phyloP scores from a whole-genome alignment of 64 coral and sea anemone genomes.

The Porites australiensis region DNA sequence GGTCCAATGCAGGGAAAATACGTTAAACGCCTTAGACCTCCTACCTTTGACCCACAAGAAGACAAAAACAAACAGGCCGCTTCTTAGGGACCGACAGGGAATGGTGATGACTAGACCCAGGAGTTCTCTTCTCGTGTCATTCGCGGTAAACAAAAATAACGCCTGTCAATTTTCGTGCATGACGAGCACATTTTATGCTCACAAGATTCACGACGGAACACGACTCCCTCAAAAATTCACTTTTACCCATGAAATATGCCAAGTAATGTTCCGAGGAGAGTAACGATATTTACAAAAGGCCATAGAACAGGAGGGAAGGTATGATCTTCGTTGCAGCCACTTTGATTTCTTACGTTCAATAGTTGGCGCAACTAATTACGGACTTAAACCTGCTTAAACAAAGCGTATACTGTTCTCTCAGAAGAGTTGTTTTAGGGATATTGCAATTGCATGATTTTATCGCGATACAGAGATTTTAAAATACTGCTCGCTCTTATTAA shows the following conservation, averaged over 20 bases:
- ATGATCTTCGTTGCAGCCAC: background rate
- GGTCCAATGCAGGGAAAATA: background rate
- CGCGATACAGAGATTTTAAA: no score
- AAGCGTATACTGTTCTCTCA: no score
- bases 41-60: background rate
- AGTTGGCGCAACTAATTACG: no score
- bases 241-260: constrained; percentile 16
- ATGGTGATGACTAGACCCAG: background rate
- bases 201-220: background rate
- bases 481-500: no score
- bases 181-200: background rate
- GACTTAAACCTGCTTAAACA: no score
- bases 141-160: background rate
- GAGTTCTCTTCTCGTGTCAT: background rate
- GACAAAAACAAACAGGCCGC: background rate
- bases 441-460: no score
- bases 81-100: background rate
- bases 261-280: constrained; percentile 2
- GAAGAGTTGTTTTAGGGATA: no score
- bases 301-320: background rate
- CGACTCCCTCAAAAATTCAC: background rate
- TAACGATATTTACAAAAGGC: constrained; percentile 18
- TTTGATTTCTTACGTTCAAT: background rate
- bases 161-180: constrained; percentile 8
- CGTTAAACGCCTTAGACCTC: background rate